These are phyloP conservation scores for Glareola pratincola DNA, from an alignment of 2,113 vertebrate genomes.

Conservation along the genomic window DNA sequence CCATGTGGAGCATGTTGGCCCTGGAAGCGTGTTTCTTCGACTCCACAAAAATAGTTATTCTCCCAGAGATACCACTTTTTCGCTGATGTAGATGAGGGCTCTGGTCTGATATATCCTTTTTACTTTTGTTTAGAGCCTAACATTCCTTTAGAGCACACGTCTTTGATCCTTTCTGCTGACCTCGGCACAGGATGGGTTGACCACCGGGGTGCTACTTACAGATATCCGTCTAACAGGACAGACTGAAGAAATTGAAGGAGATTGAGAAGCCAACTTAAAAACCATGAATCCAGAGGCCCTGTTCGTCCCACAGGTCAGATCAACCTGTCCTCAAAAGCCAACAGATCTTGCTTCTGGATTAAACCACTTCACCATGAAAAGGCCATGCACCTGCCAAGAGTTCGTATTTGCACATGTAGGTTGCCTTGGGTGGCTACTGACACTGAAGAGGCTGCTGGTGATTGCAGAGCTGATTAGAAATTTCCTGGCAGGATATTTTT, in stretches of 20 bases:
- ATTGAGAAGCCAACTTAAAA: background rate
- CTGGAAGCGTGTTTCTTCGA: background rate
- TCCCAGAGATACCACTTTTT: background rate
- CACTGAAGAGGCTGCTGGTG: background rate
- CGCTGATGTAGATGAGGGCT: background rate
- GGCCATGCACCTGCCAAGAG: background rate
- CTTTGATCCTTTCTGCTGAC: background rate
- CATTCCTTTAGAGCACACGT: background rate
- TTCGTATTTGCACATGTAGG: background rate
- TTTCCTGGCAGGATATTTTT: background rate
- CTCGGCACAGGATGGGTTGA: background rate
- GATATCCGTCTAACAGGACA: background rate
- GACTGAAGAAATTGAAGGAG: background rate
- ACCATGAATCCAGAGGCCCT: background rate
- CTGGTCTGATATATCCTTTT: background rate
- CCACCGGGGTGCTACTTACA: background rate
- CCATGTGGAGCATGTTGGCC: background rate
- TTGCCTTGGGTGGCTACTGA: background rate
- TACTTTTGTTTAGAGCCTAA: background rate
- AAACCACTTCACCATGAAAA: background rate
- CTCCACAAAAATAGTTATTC: background rate
- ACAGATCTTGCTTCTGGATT: background rate
- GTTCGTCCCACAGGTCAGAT: background rate
- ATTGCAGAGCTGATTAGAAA: background rate
- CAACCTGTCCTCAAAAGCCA: background rate